phyloP scores from a whole-genome alignment of 2,113 vertebrate genomes.

The Uria aalge region DNA sequence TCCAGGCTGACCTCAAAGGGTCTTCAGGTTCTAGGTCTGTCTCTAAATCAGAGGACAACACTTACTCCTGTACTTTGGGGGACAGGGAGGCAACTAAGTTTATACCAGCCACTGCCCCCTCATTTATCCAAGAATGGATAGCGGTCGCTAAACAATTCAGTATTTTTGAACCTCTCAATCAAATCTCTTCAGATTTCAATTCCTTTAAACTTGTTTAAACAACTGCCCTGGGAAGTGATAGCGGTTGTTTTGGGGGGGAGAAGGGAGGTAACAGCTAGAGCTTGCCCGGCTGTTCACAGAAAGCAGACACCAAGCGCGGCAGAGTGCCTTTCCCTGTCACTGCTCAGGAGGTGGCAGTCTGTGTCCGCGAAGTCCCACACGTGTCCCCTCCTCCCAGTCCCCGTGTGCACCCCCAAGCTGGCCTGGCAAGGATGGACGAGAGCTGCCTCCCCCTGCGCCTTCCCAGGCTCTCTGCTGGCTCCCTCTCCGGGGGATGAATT shows the following conservation, averaged over 20 bases:
- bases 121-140: background rate
- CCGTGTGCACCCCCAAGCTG: fast-evolving
- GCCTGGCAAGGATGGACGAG: fast-evolving
- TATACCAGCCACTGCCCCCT: background rate
- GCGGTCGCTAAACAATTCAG: background rate
- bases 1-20: background rate
- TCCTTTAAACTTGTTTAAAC: background rate
- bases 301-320: fast-evolving
- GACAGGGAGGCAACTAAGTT: background rate
- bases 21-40: background rate
- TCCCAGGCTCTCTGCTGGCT: background rate
- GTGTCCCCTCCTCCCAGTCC: background rate
- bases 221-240: fast-evolving
- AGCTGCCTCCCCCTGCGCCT: background rate
- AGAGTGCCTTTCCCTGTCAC: background rate
- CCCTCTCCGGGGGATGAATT: too few relatives aligned
- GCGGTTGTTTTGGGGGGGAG: fast-evolving
- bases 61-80: background rate
- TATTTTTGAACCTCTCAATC: background rate
- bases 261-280: too few relatives aligned
- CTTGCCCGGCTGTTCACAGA: fast-evolving
- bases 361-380: background rate
- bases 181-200: background rate
- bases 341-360: slow-evolving; percentile 24
- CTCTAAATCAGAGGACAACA: background rate